Evolutionary conservation across 2,113 vertebrate genomes (phyloP).

Genomic region (Rhombomys opimus): DNA sequence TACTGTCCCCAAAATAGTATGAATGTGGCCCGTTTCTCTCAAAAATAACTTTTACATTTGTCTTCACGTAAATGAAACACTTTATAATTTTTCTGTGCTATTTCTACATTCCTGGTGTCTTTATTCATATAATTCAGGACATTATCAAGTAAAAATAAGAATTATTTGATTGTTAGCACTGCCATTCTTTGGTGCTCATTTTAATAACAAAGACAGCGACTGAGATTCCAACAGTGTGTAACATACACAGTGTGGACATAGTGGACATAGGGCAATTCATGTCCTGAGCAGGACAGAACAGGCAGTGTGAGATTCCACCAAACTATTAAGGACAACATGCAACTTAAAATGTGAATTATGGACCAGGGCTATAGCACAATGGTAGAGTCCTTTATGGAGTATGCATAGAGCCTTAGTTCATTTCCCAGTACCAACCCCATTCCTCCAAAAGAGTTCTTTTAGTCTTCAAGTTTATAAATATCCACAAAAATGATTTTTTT

Average conservation of each 20-base stretch:
- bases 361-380: no score
- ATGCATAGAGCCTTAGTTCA: not conserved
- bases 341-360: not conserved
- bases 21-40: not conserved
- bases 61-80: not conserved
- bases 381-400: not conserved
- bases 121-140: not conserved
- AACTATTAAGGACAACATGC: not conserved
- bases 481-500: not conserved
- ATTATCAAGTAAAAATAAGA: not conserved
- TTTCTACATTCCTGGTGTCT: not conserved
- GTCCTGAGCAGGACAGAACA: not conserved
- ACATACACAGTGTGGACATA: not conserved
- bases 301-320: not conserved
- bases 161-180: not conserved
- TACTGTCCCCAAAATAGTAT: not conserved
- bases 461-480: not conserved
- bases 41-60: not conserved
- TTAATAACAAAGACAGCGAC: not conserved
- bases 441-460: not conserved
- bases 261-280: not conserved
- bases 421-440: not conserved
- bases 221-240: not conserved
- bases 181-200: not conserved
- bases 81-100: not conserved